Evolutionary conservation across 2,113 vertebrate genomes (phyloP).

Genomic region (Amblyopsis rosae): DNA sequence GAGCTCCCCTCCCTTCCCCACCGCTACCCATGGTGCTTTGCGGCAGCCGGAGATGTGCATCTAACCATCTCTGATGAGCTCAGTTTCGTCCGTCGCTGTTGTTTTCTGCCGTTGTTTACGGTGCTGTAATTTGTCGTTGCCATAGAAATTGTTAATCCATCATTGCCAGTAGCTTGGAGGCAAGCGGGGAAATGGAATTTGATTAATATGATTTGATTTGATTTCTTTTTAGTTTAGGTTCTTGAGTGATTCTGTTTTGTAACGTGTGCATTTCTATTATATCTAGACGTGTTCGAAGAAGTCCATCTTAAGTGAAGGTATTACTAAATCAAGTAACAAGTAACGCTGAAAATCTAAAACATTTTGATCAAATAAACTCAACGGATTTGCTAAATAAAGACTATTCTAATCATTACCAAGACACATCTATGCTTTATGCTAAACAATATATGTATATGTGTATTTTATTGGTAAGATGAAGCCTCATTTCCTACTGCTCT

Average conservation of each 20-base stretch:
- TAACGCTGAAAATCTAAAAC: too few species aligned
- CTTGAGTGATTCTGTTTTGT: slow-evolving; percentile 16
- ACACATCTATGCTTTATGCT: too few species aligned
- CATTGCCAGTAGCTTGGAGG: slow-evolving; percentile 47
- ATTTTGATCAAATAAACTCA: too few species aligned
- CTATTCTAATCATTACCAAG: neutral
- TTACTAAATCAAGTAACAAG: too few species aligned
- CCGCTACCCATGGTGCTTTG: slow-evolving; percentile 59
- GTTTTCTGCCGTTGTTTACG: slow-evolving; percentile 47
- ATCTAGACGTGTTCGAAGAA: neutral
- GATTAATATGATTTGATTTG: slow-evolving; percentile 53
- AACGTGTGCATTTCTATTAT: neutral
- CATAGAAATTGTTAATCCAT: slow-evolving; percentile 67
- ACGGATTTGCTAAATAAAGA: neutral
- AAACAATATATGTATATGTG: neutral
- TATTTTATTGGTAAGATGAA: slow-evolving; percentile 49
- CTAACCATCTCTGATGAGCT: slow-evolving; percentile 73
- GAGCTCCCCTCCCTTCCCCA: slow-evolving; percentile 37
- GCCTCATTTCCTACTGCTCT: slow-evolving; percentile 50
- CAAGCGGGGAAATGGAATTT: slow-evolving; percentile 39
- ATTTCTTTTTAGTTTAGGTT: slow-evolving; percentile 36
- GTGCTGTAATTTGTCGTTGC: slow-evolving; percentile 62
- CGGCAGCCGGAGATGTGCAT: slow-evolving; percentile 63
- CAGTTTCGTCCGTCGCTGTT: slow-evolving; percentile 45
- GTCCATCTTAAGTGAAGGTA: neutral